These are phyloP conservation scores for Dinoponera quadriceps DNA, from an alignment of 1,140 invertebrate species.

Conservation along the genomic window DNA sequence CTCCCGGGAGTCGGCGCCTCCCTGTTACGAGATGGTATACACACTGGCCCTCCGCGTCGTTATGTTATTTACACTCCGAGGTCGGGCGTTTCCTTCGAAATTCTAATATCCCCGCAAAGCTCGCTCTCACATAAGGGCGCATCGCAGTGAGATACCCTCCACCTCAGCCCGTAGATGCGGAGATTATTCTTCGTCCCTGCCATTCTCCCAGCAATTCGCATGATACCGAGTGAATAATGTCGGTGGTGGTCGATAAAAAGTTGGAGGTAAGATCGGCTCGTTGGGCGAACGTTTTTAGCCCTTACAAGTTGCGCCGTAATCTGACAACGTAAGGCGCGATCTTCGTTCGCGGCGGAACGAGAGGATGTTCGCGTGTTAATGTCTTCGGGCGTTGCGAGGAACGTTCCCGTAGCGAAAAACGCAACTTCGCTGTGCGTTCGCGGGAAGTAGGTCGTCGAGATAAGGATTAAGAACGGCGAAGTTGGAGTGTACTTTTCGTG, in stretches of 20 bases:
- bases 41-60: slow-evolving; percentile 32
- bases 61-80: slow-evolving; percentile 52
- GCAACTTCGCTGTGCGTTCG: not conserved
- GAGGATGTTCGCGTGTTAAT: too few species aligned
- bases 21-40: slow-evolving; percentile 57
- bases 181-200: not conserved
- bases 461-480: slow-evolving; percentile 18
- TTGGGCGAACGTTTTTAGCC: too few species aligned
- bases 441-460: not conserved
- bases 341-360: too few species aligned
- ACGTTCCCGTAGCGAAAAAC: not conserved
- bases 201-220: not conserved
- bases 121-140: not conserved
- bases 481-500: slow-evolving; percentile 17
- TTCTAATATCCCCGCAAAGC: slow-evolving; percentile 10
- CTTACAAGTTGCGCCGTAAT: too few species aligned
- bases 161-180: not conserved
- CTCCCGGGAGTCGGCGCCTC: slow-evolving; percentile 54
- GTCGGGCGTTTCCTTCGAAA: slow-evolving; percentile 30
- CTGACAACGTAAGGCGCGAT: too few species aligned
- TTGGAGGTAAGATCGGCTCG: too few species aligned
- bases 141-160: not conserved
- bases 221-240: too few species aligned
- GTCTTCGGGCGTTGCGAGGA: too few species aligned
- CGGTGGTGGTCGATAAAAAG: too few species aligned